Conservation (phyloP, 2,888 invertebrate species). For the Caenorhabditis panamensis region DNA sequence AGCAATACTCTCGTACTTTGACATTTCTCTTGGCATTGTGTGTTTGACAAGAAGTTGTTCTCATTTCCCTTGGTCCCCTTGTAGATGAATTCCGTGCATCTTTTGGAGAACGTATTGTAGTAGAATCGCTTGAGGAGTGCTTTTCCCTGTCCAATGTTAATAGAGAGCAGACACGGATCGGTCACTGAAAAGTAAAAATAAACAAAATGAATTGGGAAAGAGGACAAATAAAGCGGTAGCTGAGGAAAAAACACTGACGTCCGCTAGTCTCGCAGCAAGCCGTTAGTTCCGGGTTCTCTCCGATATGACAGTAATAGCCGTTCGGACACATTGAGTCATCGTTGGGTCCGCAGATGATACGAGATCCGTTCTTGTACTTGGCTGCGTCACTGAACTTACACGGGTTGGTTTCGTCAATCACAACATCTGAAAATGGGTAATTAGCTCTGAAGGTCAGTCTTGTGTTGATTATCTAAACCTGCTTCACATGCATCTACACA, state of each 20-base stretch:
- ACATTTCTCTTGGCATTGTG: constrained; percentile 76
- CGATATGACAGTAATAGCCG: constrained; percentile 80
- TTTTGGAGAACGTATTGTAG: constrained; percentile 78
- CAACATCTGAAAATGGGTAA: constrained; percentile 41
- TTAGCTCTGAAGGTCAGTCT: not conserved
- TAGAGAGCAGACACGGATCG: constrained; percentile 77
- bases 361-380: constrained; percentile 61
- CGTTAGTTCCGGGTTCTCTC: constrained; percentile 75
- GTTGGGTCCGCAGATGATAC: constrained; percentile 71
- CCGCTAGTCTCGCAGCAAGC: constrained; percentile 80
- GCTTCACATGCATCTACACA: constrained; percentile 76
- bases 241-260: constrained; percentile 67
- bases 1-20: constrained; percentile 67
- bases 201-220: constrained; percentile 28
- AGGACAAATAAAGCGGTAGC: constrained; percentile 14
- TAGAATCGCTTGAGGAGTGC: constrained; percentile 75
- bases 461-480: constrained; percentile 42
- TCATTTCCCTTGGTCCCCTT: constrained; percentile 79
- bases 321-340: constrained; percentile 74
- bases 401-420: constrained; percentile 72
- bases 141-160: constrained; percentile 76
- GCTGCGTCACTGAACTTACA: constrained; percentile 76
- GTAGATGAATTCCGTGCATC: constrained; percentile 79
- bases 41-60: constrained; percentile 77
- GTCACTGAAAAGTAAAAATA: constrained; percentile 71